A percentile compares a stretch with the other conserved stretches of the same genome.
phyloP scores from a whole-genome alignment of 2,888 invertebrate genomes.

The Leptinotarsa haldemani region DNA sequence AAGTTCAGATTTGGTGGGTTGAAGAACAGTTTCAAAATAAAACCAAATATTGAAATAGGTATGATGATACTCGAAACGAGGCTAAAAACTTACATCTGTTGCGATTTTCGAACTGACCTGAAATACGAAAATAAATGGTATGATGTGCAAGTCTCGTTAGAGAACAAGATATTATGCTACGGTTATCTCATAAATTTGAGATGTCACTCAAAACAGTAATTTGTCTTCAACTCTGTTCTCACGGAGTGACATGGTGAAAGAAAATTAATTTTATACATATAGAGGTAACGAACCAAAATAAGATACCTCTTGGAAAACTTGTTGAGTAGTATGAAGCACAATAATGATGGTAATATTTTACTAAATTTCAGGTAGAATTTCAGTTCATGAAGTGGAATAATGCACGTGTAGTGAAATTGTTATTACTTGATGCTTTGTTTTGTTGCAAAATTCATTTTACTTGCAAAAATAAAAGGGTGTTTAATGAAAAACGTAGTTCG shows the following conservation, averaged over 20 bases:
- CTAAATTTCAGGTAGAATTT: too few species aligned
- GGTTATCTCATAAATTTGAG: neutral
- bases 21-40: neutral
- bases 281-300: too few species aligned
- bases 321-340: too few species aligned
- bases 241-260: neutral
- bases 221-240: slow-evolving; percentile 1
- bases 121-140: neutral
- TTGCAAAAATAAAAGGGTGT: too few species aligned
- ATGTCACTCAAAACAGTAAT: slow-evolving; percentile 9
- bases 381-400: too few species aligned
- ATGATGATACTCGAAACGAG: neutral
- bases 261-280: neutral
- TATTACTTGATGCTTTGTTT: too few species aligned
- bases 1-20: too few species aligned
- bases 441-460: too few species aligned
- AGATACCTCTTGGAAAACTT: too few species aligned
- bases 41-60: neutral
- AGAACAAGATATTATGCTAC: slow-evolving; percentile 4
- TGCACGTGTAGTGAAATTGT: too few species aligned
- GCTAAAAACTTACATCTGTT: neutral
- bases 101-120: neutral
- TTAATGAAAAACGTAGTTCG: too few species aligned
- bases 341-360: too few species aligned
- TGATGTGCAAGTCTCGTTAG: neutral